phyloP scores from a whole-genome alignment of 37 sponge, comb jelly and placozoan genomes.

The Eunapius fragilis region DNA sequence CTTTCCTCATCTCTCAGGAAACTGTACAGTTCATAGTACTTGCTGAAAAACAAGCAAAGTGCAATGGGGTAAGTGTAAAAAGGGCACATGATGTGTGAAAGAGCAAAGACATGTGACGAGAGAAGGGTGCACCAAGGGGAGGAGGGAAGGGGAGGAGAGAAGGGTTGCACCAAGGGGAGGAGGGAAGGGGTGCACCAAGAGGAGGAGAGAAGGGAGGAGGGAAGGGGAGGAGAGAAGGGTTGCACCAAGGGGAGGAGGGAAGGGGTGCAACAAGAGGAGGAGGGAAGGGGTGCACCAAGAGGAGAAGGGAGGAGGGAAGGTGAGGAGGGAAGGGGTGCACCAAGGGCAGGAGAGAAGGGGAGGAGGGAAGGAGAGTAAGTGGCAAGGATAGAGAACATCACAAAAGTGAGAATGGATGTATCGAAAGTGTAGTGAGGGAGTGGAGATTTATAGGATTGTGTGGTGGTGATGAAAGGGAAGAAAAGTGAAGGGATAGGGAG shows the following conservation, averaged over 20 bases:
- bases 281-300: too few species aligned
- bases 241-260: neutral
- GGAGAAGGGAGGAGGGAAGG: neutral
- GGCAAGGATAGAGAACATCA: too few species aligned
- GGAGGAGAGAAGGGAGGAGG: neutral
- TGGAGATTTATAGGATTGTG: too few species aligned
- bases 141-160: neutral
- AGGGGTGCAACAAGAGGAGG: neutral
- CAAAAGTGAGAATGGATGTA: too few species aligned
- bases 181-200: neutral
- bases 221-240: neutral
- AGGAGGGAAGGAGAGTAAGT: neutral
- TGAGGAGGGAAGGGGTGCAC: too few species aligned
- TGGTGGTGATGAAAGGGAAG: too few species aligned
- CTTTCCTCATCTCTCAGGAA: slow-evolving; percentile 77
- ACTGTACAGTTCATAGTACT: slow-evolving; percentile 81
- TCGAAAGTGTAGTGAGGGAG: too few species aligned
- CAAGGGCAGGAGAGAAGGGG: neutral
- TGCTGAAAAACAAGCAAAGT: slow-evolving; percentile 6
- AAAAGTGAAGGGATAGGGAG: too few species aligned
- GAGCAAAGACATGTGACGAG: neutral
- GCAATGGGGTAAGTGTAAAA: neutral
- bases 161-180: neutral
- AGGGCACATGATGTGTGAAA: neutral
- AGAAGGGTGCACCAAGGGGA: neutral